Evolutionary conservation across 2,113 vertebrate genomes (phyloP).

Genomic region (Halcyon malimbica): DNA sequence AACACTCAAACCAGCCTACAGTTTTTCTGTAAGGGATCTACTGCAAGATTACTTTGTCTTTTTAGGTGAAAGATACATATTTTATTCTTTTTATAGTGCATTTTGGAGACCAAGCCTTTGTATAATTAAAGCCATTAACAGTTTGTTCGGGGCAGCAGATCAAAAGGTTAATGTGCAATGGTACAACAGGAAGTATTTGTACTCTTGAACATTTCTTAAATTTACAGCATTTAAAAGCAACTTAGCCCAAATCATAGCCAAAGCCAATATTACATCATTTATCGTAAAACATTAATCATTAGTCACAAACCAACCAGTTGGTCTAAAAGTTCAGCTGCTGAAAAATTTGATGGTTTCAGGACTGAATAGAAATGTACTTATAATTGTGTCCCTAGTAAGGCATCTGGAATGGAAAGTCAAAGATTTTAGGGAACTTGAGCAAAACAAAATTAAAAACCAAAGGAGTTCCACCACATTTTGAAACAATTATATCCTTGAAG

Average conservation of each 20-base stretch:
- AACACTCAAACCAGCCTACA: conserved; percentile 7
- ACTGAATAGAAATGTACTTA: conserved; percentile 27
- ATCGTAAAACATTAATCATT: conserved; percentile 68
- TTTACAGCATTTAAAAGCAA: conserved; percentile 65
- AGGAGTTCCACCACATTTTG: not conserved
- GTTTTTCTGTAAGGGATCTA: conserved; percentile 5
- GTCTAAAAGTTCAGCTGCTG: conserved; percentile 42
- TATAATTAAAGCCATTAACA: conserved; percentile 59
- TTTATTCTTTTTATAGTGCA: not conserved
- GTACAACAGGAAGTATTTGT: conserved; percentile 62
- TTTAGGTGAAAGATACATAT: conserved; percentile 11
- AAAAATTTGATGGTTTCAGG: conserved; percentile 25
- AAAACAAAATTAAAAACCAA: conserved; percentile 2
- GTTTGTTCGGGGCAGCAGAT: conserved; percentile 52
- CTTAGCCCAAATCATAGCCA: conserved; percentile 56
- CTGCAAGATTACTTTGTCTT: not conserved
- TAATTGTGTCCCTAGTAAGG: not conserved
- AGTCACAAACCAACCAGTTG: conserved; percentile 40
- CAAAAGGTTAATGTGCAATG: conserved; percentile 51
- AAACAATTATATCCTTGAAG: not conserved
- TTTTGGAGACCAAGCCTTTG: conserved; percentile 25
- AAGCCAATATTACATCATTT: conserved; percentile 71
- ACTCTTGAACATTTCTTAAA: conserved; percentile 46
- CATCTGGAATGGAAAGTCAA: not conserved
- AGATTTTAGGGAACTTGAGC: not conserved